Evolutionary conservation across 2,797 vertebrate genomes (phyloP), one percentile per base, ranked within the genome.

Genomic region (Spheniscus humboldti): DNA sequence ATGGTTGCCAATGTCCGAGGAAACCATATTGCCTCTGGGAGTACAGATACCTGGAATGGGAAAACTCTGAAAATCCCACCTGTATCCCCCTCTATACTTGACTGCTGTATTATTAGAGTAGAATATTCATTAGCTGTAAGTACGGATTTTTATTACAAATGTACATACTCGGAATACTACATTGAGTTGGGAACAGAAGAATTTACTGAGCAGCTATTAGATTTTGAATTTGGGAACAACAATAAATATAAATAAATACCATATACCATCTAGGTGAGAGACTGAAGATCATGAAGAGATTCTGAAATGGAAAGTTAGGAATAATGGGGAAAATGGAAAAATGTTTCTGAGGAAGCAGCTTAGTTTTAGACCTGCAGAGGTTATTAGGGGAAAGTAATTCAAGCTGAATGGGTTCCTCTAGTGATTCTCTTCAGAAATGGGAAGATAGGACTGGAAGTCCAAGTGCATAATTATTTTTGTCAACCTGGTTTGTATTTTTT

Each of bases 91-190:
- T 98, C 98, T 87, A 98, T 99, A 95, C 97, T 98, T 86, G 98
- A 98, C 86, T 99, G 98, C 94, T 97, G 97, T 86, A 98, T 99
- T 83, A 98, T 99, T 97, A 96, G 98, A 81, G 98, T 99, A 87
- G 98, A 99, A 94, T 98, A 99, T 89, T 98, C 98, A 79, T 96
- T 99, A 96, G 98, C 98, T 79, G 98, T 99, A 95, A 98, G 98
- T 98, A 64, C 31, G 31, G 39, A n/a, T 35, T 72, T 81, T 56
- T 27, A 7, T 45, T 47, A 82, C 37, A 57, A 17, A 77, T 55
- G 11, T 31, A 7, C 4, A 3, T 30, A 18, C 30, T 48, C 7
- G 27, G 72, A 63, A 39, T 68, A 8, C 1, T 35, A 14, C 11
- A 4, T 11, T 83, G 73, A 62, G 1, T 18, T 81, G 43, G 69